Percentiles rank a stretch among this genome's conserved stretches.
Conservation (phyloP, 2,113 vertebrate species). For the Clarias macrocephalus region DNA sequence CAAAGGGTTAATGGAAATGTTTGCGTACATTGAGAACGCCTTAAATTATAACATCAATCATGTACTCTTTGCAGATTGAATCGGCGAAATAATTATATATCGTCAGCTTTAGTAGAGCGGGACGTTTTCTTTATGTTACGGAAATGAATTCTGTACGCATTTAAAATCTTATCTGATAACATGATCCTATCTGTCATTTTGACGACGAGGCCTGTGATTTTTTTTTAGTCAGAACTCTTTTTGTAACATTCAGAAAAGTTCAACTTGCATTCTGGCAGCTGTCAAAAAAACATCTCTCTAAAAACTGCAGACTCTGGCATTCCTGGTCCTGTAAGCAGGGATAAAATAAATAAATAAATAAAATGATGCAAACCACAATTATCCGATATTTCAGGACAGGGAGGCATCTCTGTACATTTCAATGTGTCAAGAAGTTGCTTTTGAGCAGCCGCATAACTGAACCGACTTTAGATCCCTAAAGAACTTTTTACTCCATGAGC, state of each 20-base stretch:
- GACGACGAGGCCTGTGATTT: neutral
- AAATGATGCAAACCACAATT: slow-evolving; percentile 5
- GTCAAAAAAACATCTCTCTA: slow-evolving; percentile 4
- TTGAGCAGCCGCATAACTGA: neutral
- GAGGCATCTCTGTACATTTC: neutral
- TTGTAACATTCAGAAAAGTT: neutral
- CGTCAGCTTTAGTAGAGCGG: neutral
- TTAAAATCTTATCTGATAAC: neutral
- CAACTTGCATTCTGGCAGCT: neutral
- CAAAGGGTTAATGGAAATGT: neutral
- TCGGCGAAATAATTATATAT: neutral
- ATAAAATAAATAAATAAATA: neutral
- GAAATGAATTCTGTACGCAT: neutral
- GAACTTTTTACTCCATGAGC: neutral
- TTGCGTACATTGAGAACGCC: neutral
- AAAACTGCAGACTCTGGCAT: neutral
- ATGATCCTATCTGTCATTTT: neutral
- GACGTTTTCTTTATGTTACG: neutral
- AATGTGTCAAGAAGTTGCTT: neutral
- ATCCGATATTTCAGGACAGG: neutral
- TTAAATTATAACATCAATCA: neutral
- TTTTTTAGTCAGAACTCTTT: neutral
- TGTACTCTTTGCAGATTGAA: neutral
- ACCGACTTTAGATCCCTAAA: neutral
- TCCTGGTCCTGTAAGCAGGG: neutral